Percentiles rank a stretch among this genome's conserved stretches.
These are phyloP conservation scores for Parelbella ahira DNA, from an alignment of 2,888 invertebrate species.

Conservation along the genomic window DNA sequence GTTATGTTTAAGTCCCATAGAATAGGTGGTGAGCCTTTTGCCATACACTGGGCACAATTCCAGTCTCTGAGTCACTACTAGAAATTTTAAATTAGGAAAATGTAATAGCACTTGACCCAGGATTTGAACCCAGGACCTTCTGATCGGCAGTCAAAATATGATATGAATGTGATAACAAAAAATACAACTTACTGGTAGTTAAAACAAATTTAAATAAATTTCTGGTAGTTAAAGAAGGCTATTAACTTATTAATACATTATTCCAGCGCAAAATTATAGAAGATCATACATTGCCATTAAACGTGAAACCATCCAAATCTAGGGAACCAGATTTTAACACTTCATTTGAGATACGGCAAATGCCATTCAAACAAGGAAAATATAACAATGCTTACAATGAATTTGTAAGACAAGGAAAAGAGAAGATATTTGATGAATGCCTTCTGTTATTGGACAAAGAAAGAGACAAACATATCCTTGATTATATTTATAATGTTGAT, in stretches of 20 bases:
- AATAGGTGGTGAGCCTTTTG: too few relatives aligned
- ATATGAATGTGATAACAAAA: too few relatives aligned
- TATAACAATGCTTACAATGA: conserved; percentile 63
- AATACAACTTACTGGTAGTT: too few relatives aligned
- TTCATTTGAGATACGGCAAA: conserved; percentile 55
- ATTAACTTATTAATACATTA: background rate
- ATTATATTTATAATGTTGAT: conserved; percentile 55
- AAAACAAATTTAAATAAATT: too few relatives aligned
- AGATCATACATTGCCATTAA: conserved; percentile 55
- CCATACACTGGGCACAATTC: too few relatives aligned
- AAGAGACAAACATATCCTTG: conserved; percentile 43
- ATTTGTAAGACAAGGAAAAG: conserved; percentile 63
- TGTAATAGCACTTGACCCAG: too few relatives aligned
- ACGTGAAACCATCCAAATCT: conserved; percentile 46
- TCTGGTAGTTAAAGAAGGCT: too few relatives aligned
- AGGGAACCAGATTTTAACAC: conserved; percentile 57
- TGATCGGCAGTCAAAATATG: too few relatives aligned
- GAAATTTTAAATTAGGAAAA: too few relatives aligned
- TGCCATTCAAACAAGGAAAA: conserved; percentile 52
- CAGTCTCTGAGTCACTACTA: too few relatives aligned
- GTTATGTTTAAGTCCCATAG: too few relatives aligned
- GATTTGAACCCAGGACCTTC: too few relatives aligned
- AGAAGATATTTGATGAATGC: conserved; percentile 59
- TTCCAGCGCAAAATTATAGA: conserved; percentile 59
- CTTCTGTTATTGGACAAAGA: conserved; percentile 37